Conservation (phyloP, 2,888 invertebrate species). For the Baronia brevicornis region DNA sequence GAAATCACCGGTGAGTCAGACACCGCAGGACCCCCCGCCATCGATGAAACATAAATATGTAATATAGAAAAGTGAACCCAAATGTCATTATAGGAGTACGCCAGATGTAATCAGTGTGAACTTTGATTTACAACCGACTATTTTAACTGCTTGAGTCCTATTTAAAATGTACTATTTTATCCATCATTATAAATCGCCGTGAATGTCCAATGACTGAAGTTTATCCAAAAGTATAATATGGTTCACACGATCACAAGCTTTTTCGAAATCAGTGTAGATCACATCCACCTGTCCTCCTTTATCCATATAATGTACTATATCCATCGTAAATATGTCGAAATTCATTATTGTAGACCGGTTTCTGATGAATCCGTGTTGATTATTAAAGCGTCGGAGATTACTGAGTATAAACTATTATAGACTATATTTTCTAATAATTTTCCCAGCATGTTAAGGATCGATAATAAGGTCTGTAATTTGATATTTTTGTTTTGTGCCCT, state of each 20-base stretch:
- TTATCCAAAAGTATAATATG: conserved; percentile 16
- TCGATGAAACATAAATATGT: too few relatives aligned
- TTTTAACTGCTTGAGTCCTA: conserved; percentile 9
- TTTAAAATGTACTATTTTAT: conserved; percentile 15
- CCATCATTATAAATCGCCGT: conserved; percentile 16
- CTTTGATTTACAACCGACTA: conserved; percentile 12
- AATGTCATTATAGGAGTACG: too few relatives aligned
- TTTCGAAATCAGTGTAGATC: conserved; percentile 24
- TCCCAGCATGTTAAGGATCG: conserved; percentile 1
- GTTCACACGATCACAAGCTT: conserved; percentile 22
- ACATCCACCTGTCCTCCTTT: conserved; percentile 18
- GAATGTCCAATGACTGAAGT: conserved; percentile 11
- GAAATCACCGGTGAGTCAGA: too few relatives aligned
- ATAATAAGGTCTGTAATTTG: conserved; percentile 12
- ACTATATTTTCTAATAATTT: conserved; percentile 9
- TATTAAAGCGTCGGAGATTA: neutral
- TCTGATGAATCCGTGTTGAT: conserved; percentile 16
- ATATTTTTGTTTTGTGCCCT: too few relatives aligned
- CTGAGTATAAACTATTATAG: neutral
- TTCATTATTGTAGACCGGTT: conserved; percentile 15
- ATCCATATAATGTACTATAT: too few relatives aligned
- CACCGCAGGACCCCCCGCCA: too few relatives aligned
- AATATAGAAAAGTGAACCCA: too few relatives aligned
- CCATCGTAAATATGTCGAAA: too few relatives aligned
- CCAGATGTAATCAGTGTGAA: too few relatives aligned